These are phyloP conservation scores for Acanthopagrus latus DNA, from an alignment of 2,797 vertebrate genomes.

Conservation along the genomic window DNA sequence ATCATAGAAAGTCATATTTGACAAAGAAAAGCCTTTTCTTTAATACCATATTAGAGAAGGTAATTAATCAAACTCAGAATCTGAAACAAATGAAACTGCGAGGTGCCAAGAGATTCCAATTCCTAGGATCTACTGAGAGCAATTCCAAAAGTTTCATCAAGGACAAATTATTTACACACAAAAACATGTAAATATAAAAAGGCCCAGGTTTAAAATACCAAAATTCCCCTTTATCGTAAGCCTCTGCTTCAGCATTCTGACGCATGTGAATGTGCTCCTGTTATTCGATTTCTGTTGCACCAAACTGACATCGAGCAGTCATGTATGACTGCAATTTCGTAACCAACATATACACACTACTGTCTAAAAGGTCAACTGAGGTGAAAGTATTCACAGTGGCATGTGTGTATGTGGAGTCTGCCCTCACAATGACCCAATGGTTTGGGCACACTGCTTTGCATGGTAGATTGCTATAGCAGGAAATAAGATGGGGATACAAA, in stretches of 20 bases:
- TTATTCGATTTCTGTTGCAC: conserved; percentile 6
- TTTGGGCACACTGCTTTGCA: conserved; percentile 54
- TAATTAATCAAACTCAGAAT: too few relatives aligned
- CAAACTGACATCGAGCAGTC: conserved; percentile 7
- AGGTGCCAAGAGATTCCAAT: too few relatives aligned
- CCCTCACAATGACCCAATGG: conserved; percentile 42
- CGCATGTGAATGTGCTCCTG: neutral
- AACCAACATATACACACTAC: neutral
- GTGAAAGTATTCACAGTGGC: neutral
- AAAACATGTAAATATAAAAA: too few relatives aligned
- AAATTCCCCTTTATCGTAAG: too few relatives aligned
- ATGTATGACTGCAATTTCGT: neutral
- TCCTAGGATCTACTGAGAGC: too few relatives aligned
- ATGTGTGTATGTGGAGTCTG: conserved; percentile 24
- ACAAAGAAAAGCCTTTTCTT: too few relatives aligned
- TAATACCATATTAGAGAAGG: too few relatives aligned
- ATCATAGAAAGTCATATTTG: too few relatives aligned
- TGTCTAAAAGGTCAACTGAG: conserved; percentile 15
- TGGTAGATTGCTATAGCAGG: conserved; percentile 41
- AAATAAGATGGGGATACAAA: conserved; percentile 40
- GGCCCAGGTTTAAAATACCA: too few relatives aligned
- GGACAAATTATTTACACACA: too few relatives aligned
- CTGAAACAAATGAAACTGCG: too few relatives aligned
- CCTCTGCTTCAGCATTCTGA: neutral
- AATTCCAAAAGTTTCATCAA: too few relatives aligned